Evolutionary conservation across 2,113 vertebrate genomes (phyloP), one percentile per base, ranked within the genome.

Genomic region (Scopus umbretta): DNA sequence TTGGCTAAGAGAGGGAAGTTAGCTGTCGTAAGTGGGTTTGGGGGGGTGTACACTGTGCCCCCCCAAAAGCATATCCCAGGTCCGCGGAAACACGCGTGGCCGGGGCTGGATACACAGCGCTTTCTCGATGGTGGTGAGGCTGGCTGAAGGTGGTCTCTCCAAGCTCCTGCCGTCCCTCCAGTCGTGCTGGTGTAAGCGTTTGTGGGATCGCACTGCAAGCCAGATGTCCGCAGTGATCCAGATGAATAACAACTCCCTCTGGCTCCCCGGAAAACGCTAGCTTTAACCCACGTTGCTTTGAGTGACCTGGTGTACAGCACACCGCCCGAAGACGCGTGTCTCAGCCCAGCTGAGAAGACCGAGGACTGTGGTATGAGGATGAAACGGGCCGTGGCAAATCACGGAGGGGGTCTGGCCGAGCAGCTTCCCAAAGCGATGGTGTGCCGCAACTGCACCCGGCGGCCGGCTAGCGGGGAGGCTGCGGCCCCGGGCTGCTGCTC

Each of bases 71-170:
- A 1, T 14, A 14, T 36, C 25, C 16, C 1, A 1, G 20, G 11
- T 66, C 30, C 0, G 0, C 36, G 85, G 81, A 45, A 73, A 22
- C 19, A 40, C 38, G 6, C 0, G 0, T 52, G 59, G 13, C 55
- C 1, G 0, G 10, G 27, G 43, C 59, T 84, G 50, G 34, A 22
- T 53, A 25, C 2, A 4, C 22, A 23, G 42, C 0, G 0, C n/a
- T 34, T 50, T 55, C 38, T 67, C 3, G 0, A 49, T 27, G 38
- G 21, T 42, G 38, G 68, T 29, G 45, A 22, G 2, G 4, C 76
- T 29, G 56, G 32, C 17, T 61, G 47, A 14, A 78, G 42, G 10
- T 20, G 50, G 4, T 34, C 26, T 49, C 66, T 58, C 30, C 91
- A n/a, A 49, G 30, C 10, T 71, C 73, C 63, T 0, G 0, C 73